Base-by-base conservation (phyloP, 2,888 invertebrate genomes). In the Aspidapion aeneum region DNA sequence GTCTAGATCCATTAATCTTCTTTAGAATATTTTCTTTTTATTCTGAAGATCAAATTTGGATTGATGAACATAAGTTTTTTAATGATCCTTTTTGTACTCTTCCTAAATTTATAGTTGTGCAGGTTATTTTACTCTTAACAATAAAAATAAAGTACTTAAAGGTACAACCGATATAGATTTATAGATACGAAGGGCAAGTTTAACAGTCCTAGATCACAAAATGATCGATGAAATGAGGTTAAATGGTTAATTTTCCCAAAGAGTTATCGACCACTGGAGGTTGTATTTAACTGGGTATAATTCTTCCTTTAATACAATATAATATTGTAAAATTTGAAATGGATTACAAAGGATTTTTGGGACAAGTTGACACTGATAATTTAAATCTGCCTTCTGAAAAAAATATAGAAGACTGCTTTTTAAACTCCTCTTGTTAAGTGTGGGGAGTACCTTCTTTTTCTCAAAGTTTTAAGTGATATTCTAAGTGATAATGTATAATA, bases 31-130 rank as follows among this genome's bases (percentile, higher is more conserved):
- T 82, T 60, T 73, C 76, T 17, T 81, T 80, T 68, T 75, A 78
- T 63, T 71, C 76, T 9, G 75, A 80, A 55, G 78, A 79, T 58
- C 73, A 75, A 2, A 78, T 1, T n/a, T 85, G 85, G 85, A 76
- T 79, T 56, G 84, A 82, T 0, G 79, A 81, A 63, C 84, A 85
- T 70, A 81, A 81, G 66, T 85, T 84, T 74, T 85, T 79, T 86
- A n/a, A n/a, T n/a, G n/a, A n/a, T n/a, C n/a, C n/a, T n/a, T n/a
- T n/a, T n/a, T n/a, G n/a, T n/a, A n/a, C n/a, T n/a, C n/a, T n/a
- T n/a, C n/a, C n/a, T n/a, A n/a, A n/a, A n/a, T n/a, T n/a, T n/a
- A n/a, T n/a, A n/a, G n/a, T n/a, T n/a, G n/a, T n/a, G n/a, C n/a
- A n/a, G n/a, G n/a, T 0, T 79, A 76, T 63, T 84, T 82, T 69